Percentiles rank a stretch among this genome's conserved stretches.
These are phyloP conservation scores for Thomomys bottae DNA, from an alignment of 2,113 vertebrate species.

Conservation along the genomic window DNA sequence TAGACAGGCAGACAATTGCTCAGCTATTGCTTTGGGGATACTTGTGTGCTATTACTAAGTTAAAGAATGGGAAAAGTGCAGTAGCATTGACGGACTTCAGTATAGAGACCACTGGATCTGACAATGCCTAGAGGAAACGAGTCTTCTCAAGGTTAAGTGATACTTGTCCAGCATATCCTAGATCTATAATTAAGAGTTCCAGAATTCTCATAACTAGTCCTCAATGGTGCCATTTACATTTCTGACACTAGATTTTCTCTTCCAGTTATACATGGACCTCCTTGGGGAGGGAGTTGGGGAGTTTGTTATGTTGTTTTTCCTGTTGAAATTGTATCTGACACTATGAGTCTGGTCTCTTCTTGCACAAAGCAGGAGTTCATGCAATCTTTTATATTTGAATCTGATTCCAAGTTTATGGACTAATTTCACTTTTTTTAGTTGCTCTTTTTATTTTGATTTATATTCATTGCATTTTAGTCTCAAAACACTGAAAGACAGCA, in stretches of 20 bases:
- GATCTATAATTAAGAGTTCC: background rate
- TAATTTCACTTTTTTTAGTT: constrained; percentile 23
- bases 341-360: background rate
- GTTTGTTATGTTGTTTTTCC: background rate
- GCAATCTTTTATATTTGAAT: constrained; percentile 29
- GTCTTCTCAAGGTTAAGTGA: background rate
- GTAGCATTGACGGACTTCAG: background rate
- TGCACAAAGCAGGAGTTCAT: background rate
- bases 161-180: background rate
- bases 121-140: background rate
- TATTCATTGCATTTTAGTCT: background rate
- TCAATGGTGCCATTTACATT: background rate
- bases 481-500: constrained; percentile 1
- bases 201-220: background rate
- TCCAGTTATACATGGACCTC: background rate
- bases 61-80: background rate
- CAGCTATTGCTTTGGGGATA: background rate
- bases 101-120: background rate
- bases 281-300: background rate
- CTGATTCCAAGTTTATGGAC: background rate
- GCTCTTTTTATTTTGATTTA: background rate
- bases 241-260: background rate
- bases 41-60: background rate
- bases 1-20: background rate
- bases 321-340: background rate